Conservation (phyloP, 1,140 invertebrate species). For the Drosophila nebulosa region DNA sequence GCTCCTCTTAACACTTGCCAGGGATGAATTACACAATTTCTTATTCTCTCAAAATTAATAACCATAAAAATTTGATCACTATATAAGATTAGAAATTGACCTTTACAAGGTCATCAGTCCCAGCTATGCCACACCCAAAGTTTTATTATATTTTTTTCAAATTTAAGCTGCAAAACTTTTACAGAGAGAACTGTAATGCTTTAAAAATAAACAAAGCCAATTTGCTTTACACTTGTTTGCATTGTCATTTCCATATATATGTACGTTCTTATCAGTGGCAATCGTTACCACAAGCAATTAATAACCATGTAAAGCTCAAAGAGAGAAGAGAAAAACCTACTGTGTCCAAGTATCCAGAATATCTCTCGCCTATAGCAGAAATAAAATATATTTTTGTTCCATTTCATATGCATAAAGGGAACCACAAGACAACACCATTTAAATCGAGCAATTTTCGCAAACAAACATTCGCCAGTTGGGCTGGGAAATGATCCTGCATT, state of each 20-base stretch:
- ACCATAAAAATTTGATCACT: neutral
- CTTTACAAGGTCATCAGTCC: neutral
- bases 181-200: too few species aligned
- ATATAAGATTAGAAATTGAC: neutral
- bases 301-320: neutral
- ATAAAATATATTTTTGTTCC: neutral
- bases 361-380: neutral
- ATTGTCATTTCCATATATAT: neutral
- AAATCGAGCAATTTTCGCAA: neutral
- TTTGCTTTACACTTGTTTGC: neutral
- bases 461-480: too few species aligned
- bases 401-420: neutral
- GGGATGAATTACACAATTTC: neutral
- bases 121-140: too few species aligned
- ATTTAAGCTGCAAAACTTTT: too few species aligned
- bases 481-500: too few species aligned
- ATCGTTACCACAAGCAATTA: neutral
- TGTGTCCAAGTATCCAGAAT: neutral
- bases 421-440: neutral
- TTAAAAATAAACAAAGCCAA: neutral
- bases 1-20: conserved; percentile 1
- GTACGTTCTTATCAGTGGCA: neutral
- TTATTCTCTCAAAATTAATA: neutral
- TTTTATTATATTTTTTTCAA: too few species aligned
- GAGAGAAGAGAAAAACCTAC: neutral